phyloP scores from a whole-genome alignment of 1,140 invertebrate species.

The Atopsyche davidsoni region DNA sequence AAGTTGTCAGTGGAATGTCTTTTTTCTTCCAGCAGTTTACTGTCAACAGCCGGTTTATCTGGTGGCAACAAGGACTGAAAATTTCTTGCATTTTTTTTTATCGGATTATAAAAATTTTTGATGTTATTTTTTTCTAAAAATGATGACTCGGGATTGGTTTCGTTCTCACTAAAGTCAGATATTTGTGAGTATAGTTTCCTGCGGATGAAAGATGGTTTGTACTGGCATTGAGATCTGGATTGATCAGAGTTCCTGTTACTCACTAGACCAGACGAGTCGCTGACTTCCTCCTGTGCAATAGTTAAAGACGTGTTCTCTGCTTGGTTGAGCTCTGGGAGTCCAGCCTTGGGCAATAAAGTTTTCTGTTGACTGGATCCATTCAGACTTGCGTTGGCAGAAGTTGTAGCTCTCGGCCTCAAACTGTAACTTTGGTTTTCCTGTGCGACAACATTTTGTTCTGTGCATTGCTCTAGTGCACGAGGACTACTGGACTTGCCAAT shows the following conservation, averaged over 20 bases:
- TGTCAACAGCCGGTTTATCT: not conserved
- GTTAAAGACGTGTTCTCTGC: slow-evolving; percentile 1
- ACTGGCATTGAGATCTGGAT: not conserved
- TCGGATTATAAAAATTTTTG: slow-evolving; percentile 9
- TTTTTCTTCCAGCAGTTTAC: not conserved
- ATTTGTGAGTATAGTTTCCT: slow-evolving; percentile 17
- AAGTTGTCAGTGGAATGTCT: slow-evolving; percentile 3
- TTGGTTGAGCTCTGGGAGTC: too few species aligned
- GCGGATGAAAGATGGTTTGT: slow-evolving; percentile 19
- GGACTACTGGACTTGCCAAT: too few species aligned
- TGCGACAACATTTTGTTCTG: too few species aligned
- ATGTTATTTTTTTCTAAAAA: slow-evolving; percentile 18
- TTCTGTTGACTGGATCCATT: not conserved
- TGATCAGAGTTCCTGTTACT: slow-evolving; percentile 10
- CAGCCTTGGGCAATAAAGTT: not conserved
- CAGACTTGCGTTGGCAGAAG: not conserved
- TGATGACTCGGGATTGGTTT: slow-evolving; percentile 7
- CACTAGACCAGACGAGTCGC: slow-evolving; percentile 4
- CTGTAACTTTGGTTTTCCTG: not conserved
- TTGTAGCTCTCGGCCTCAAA: not conserved
- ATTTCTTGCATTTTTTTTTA: slow-evolving; percentile 3
- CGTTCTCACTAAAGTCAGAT: slow-evolving; percentile 12
- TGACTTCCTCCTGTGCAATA: not conserved
- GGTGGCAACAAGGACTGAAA: not conserved
- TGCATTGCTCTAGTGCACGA: too few species aligned